A percentile compares a stretch with the other conserved stretches of the same genome.
Conservation (phyloP, 2,888 invertebrate species). For the Ennomos quercinarius region DNA sequence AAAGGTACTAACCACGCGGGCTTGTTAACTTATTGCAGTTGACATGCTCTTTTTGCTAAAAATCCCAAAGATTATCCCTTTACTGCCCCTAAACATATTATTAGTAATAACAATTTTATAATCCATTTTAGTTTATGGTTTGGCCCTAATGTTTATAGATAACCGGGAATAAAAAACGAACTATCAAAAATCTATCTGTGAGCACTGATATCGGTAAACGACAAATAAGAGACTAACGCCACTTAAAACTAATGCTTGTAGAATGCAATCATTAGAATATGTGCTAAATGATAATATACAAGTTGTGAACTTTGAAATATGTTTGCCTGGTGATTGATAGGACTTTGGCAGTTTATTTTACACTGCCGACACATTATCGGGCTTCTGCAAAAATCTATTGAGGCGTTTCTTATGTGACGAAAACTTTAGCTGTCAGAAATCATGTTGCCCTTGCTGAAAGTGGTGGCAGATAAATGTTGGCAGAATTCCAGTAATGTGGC, state of each 20-base stretch:
- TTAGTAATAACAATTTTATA: conserved; percentile 8
- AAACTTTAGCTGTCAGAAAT: too few relatives aligned
- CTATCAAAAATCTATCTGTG: conserved; percentile 13
- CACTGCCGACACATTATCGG: too few relatives aligned
- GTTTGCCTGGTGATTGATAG: too few relatives aligned
- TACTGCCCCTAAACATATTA: conserved; percentile 18
- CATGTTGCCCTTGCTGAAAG: too few relatives aligned
- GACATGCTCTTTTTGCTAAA: conserved; percentile 32
- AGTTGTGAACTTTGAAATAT: too few relatives aligned
- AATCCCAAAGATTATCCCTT: conserved; percentile 20
- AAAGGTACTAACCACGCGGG: conserved; percentile 78
- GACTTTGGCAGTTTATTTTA: too few relatives aligned
- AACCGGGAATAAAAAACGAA: conserved; percentile 4
- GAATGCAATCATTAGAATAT: too few relatives aligned
- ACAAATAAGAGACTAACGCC: neutral
- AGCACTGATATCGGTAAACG: neutral
- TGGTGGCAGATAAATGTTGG: neutral
- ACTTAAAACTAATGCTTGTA: too few relatives aligned
- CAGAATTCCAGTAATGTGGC: neutral
- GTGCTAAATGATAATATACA: too few relatives aligned
- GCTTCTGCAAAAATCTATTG: too few relatives aligned
- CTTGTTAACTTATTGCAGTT: conserved; percentile 80
- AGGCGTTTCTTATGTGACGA: too few relatives aligned
- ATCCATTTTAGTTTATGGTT: conserved; percentile 5
- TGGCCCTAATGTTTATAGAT: conserved; percentile 3